These are phyloP conservation scores for Nineta flava DNA, from an alignment of 2,888 invertebrate genomes.

Conservation along the genomic window DNA sequence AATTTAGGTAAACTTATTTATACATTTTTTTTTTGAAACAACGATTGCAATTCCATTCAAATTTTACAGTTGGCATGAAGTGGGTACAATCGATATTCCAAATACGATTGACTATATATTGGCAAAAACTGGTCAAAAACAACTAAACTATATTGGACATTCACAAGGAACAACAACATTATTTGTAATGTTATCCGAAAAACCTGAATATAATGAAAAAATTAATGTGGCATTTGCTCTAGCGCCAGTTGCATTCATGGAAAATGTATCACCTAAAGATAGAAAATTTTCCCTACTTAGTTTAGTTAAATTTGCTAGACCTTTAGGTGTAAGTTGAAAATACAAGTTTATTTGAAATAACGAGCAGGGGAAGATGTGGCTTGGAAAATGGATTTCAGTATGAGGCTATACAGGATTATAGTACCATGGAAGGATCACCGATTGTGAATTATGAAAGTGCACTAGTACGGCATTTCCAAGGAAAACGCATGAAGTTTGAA, in stretches of 20 bases:
- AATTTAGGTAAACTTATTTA: not conserved
- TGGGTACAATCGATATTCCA: not conserved
- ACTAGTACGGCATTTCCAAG: too few species aligned
- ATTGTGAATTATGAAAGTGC: too few species aligned
- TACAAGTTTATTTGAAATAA: too few species aligned
- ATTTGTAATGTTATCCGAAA: constrained; percentile 31
- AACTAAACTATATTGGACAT: constrained; percentile 37
- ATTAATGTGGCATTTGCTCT: constrained; percentile 31
- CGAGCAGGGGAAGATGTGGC: too few species aligned
- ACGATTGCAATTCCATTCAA: not conserved
- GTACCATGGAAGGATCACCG: too few species aligned
- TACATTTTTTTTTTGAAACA: not conserved
- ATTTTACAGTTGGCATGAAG: constrained; percentile 1
- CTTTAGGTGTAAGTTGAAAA: too few species aligned
- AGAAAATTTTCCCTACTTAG: too few species aligned
- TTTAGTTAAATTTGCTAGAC: too few species aligned
- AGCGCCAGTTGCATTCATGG: constrained; percentile 35
- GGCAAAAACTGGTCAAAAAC: constrained; percentile 22
- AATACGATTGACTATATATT: not conserved
- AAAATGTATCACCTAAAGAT: constrained; percentile 13
- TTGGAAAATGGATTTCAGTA: too few species aligned
- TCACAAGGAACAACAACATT: constrained; percentile 38
- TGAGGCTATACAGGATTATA: too few species aligned
- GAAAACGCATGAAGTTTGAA: too few species aligned
- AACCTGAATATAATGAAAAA: constrained; percentile 32